These are phyloP conservation scores for Glareola pratincola DNA, from an alignment of 2,113 vertebrate species.

Conservation along the genomic window DNA sequence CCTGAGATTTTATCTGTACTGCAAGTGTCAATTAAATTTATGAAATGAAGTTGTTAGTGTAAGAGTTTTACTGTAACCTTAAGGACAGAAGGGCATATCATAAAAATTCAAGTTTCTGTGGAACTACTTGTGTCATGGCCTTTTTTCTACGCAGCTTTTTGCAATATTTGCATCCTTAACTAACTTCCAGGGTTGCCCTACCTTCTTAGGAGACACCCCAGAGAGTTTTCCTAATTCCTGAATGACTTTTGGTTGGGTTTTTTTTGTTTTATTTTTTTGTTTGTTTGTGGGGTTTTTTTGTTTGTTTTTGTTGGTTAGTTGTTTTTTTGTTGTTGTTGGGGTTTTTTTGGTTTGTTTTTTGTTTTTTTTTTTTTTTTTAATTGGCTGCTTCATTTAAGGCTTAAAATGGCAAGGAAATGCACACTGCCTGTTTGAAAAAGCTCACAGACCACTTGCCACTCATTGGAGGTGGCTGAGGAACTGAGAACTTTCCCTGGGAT, in stretches of 20 bases:
- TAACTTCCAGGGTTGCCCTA: not conserved
- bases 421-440: not conserved
- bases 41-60: not conserved
- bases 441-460: not conserved
- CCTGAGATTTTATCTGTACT: not conserved
- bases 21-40: not conserved
- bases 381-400: not conserved
- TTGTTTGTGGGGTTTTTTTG: too few relatives aligned
- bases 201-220: not conserved
- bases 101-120: not conserved
- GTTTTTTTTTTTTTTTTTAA: not conserved
- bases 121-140: not conserved
- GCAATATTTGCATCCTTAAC: not conserved
- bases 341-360: too few relatives aligned
- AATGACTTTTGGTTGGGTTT: too few relatives aligned
- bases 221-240: not conserved
- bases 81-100: not conserved
- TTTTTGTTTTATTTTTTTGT: too few relatives aligned
- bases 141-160: not conserved
- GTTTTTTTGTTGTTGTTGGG: too few relatives aligned
- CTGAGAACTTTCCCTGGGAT: constrained; percentile 55
- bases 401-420: not conserved
- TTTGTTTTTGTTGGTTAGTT: too few relatives aligned
- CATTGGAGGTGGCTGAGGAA: constrained; percentile 59
- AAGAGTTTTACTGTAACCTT: not conserved